Base-by-base conservation (phyloP, 2,888 invertebrate genomes). In the Drosophila yooni region DNA sequence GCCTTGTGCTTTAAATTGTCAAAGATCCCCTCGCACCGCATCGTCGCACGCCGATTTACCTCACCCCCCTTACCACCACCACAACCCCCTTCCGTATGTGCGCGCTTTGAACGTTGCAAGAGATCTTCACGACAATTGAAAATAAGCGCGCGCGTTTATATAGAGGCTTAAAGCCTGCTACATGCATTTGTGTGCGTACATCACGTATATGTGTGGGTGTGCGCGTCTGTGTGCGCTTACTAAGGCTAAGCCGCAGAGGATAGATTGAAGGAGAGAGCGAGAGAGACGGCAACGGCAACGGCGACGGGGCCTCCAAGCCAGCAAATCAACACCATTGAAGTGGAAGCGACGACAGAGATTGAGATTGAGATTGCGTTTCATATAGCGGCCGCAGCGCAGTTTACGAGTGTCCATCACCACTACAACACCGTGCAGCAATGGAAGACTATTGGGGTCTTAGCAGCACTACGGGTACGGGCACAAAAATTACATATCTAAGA, bases 401-500 rank as follows among this genome's bases (percentile, higher is more conserved):
- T 90, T 83, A 88, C 91, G 91, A 91, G 91, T 88, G 88, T 91
- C 88, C 88, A 91, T 88, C 88, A 88, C 87, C 91, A 87, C 88
- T 85, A 87, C 90, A 91, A 91, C 88, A 91, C 88, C 91, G 91
- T 91, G 85, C 90, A 88, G 90, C 90, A 88, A 87, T 88, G 88
- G 88, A 88, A 88, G 91, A 91, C 90, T 88, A 93, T 92, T 93
- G 93, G 93, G 93, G 93, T 89, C 92, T 93, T 87, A 92, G 91
- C 92, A 92, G 90, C 91, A 92, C 91, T 90, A 92, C 91, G 91
- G 93, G 93, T 93, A 93, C 86, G 74, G 67, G 56, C 43, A 57
- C 51, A 74, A 29, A 59, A 43, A 70, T 66, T 69, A 52, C 51
- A 43, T 69, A 57, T 40, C 36, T 40, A 36, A 68, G 46, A 52